Conservation (phyloP, 2,888 invertebrate genomes). For the Pandemis corylana region DNA sequence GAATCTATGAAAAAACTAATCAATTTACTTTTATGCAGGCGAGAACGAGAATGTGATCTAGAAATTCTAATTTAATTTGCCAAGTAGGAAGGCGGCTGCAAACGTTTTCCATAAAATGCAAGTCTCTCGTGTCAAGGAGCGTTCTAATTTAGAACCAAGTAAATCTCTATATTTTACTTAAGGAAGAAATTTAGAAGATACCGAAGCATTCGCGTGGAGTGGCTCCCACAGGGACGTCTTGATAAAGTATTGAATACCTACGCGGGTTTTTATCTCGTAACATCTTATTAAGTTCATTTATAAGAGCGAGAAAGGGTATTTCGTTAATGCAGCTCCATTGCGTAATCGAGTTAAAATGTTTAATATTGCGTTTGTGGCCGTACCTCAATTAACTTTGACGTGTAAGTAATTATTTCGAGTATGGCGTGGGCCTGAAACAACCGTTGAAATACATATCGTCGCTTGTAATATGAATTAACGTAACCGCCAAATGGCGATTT, state of each 20-base stretch:
- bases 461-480: no score
- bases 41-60: slow-evolving; percentile 19
- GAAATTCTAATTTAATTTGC: slow-evolving; percentile 34
- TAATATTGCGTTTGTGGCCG: slow-evolving; percentile 9
- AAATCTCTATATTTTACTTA: slow-evolving; percentile 34
- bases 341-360: slow-evolving; percentile 31
- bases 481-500: no score
- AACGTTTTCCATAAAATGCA: slow-evolving; percentile 22
- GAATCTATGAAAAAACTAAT: not conserved
- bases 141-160: slow-evolving; percentile 22
- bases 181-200: slow-evolving; percentile 23
- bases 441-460: not conserved
- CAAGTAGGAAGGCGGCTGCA: slow-evolving; percentile 19
- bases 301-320: slow-evolving; percentile 43
- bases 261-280: slow-evolving; percentile 55
- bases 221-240: slow-evolving; percentile 43
- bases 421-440: not conserved
- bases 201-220: slow-evolving; percentile 43
- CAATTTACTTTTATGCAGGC: not conserved
- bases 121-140: slow-evolving; percentile 9
- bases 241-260: slow-evolving; percentile 53
- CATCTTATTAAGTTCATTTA: slow-evolving; percentile 53
- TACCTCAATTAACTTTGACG: slow-evolving; percentile 19
- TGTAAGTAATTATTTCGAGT: slow-evolving; percentile 7
- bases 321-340: slow-evolving; percentile 21